Evolutionary conservation across 1,140 invertebrate genomes (phyloP).

Genomic region (Doryteuthis pealeii): DNA sequence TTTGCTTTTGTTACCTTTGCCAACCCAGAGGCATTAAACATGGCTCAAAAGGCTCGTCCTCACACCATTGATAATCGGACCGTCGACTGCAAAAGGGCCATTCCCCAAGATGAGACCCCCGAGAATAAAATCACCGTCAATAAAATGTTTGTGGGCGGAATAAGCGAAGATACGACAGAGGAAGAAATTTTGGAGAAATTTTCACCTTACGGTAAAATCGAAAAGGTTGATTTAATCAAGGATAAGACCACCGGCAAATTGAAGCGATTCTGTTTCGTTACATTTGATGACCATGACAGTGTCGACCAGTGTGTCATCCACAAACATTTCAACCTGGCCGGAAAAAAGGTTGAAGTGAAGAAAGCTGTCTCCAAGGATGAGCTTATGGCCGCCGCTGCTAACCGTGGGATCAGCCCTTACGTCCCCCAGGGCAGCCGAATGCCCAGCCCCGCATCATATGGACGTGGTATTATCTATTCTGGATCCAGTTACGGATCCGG

Average conservation of each 20-base stretch:
- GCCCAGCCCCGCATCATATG: background rate
- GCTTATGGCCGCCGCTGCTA: no score
- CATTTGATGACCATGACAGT: constrained; percentile 52
- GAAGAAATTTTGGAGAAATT: constrained; percentile 89
- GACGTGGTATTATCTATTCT: background rate
- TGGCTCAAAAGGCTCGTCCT: background rate
- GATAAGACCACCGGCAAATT: constrained; percentile 29
- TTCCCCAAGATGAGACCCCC: background rate
- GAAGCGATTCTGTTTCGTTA: constrained; percentile 51
- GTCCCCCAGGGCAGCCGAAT: no score
- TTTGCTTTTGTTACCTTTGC: background rate
- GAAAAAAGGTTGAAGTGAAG: background rate
- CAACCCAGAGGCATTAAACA: background rate
- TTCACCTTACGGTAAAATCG: constrained; percentile 79
- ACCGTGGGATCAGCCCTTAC: background rate
- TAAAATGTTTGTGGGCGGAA: constrained; percentile 88
- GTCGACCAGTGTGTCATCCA: constrained; percentile 45
- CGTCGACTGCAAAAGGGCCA: background rate
- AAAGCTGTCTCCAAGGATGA: background rate
- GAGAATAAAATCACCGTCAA: constrained; percentile 37
- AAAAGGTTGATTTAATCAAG: constrained; percentile 27
- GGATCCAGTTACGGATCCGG: constrained; percentile 13
- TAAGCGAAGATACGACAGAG: constrained; percentile 74
- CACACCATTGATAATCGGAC: background rate
- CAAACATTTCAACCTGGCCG: background rate